Evolutionary conservation across 2,797 vertebrate genomes (phyloP), one percentile per base, ranked within the genome.

Genomic region (Pseudotriccus pelzelni): DNA sequence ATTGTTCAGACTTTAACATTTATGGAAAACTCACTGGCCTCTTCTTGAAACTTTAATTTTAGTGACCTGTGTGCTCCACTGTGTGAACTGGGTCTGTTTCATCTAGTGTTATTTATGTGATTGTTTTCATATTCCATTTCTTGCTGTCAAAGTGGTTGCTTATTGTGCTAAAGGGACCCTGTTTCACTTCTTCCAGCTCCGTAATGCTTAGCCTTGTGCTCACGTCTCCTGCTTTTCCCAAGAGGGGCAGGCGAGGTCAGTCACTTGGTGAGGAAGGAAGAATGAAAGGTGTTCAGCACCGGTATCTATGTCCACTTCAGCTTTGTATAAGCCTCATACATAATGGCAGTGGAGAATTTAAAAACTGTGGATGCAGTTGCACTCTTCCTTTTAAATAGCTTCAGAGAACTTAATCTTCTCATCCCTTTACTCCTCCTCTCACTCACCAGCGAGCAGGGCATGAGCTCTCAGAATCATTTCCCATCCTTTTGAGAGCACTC

Each of bases 81-180:
- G 14, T 73, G n/a, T 43, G 49, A 92, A 88, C 47, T 28, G 21
- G 12, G 7, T 70, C 69, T 72, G 28, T 83, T 92, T 69, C 25
- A 41, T 66, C 34, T 69, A 8, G 23, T 73, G 27, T 34, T 37
- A 39, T 60, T 67, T 70, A 34, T 30, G 39, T 55, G 20, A n/a
- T 30, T 80, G 36, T 62, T 91, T 91, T 46, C 22, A 18, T 92
- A 53, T 75, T 91, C 55, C 17, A 12, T 55, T 88, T 76, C 50
- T 83, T 53, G 28, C 39, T 59, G 8, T 49, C 46, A 13, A 32
- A 94, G 37, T 52, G 28, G 44, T 37, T 69, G 37, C 28, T 78
- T 75, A 12, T n/a, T 59, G 32, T 68, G 58, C 34, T 87, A 23
- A 75, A 70, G 41, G 66, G 62, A 39, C 39, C 14, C 36, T 32